phyloP scores from a whole-genome alignment of 1,140 invertebrate genomes.

The Drosophila serrata region DNA sequence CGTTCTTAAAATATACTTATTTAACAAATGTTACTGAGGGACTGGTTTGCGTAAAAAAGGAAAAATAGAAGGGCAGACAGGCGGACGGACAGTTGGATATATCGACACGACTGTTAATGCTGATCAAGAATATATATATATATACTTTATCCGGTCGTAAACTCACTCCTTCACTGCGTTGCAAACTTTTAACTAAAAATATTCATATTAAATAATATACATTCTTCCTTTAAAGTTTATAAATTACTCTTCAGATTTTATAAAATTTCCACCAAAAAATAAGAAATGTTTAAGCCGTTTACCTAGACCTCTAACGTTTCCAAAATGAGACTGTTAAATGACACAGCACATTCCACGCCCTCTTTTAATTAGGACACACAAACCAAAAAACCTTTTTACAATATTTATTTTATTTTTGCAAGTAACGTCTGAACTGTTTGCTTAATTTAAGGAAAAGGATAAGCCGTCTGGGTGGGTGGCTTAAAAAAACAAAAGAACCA shows the following conservation, averaged over 20 bases:
- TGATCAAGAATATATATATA: too few relatives aligned
- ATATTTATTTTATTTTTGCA: slow-evolving; percentile 46
- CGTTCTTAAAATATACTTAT: too few relatives aligned
- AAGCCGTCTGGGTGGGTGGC: slow-evolving; percentile 56
- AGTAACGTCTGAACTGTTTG: slow-evolving; percentile 68
- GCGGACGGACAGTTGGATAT: too few relatives aligned
- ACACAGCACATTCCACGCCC: slow-evolving; percentile 64
- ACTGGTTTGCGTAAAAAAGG: too few relatives aligned
- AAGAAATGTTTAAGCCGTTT: slow-evolving; percentile 1
- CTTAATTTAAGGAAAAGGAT: slow-evolving; percentile 35
- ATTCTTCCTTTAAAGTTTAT: too few relatives aligned
- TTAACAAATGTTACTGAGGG: too few relatives aligned
- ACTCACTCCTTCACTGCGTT: too few relatives aligned
- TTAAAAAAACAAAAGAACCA: slow-evolving; percentile 57
- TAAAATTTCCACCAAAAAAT: background rate
- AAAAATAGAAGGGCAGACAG: too few relatives aligned
- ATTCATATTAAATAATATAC: too few relatives aligned
- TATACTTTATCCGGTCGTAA: too few relatives aligned
- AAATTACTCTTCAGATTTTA: background rate
- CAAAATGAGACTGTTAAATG: slow-evolving; percentile 38
- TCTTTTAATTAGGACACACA: slow-evolving; percentile 69
- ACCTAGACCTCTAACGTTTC: background rate
- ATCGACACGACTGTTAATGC: too few relatives aligned
- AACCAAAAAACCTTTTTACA: slow-evolving; percentile 9
- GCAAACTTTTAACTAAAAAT: too few relatives aligned